These are phyloP conservation scores for Rhyacichthys aspro DNA, from an alignment of 2,797 vertebrate species.

Conservation along the genomic window DNA sequence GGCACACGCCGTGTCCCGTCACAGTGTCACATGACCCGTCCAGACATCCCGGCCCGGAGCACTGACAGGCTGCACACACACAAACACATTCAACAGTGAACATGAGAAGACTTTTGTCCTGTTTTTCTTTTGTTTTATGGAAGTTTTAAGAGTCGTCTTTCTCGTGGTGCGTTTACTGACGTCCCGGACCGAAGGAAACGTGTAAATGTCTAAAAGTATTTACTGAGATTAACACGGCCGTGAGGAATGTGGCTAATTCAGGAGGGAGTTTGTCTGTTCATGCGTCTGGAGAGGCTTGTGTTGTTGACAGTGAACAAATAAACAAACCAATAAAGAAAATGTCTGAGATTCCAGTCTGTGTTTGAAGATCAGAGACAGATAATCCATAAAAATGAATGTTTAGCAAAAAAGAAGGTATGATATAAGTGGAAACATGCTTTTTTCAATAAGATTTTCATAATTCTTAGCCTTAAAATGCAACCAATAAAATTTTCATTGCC, in stretches of 20 bases:
- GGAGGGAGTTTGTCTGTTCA: conserved; percentile 35
- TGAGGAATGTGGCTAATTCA: conserved; percentile 50
- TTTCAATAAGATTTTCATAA: too few relatives aligned
- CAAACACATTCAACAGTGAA: background rate
- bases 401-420: too few relatives aligned
- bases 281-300: conserved; percentile 18
- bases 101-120: background rate
- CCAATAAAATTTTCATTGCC: too few relatives aligned
- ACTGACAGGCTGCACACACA: conserved; percentile 85
- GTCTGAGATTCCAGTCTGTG: conserved; percentile 16
- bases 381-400: too few relatives aligned
- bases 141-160: too few relatives aligned
- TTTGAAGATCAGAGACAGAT: conserved; percentile 11
- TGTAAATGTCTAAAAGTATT: conserved; percentile 13
- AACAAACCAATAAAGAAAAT: conserved; percentile 34
- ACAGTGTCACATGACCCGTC: conserved; percentile 85
- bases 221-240: conserved; percentile 17
- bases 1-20: conserved; percentile 86
- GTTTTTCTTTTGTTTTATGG: background rate
- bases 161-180: conserved; percentile 5
- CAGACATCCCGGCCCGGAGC: conserved; percentile 84
- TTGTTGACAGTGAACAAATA: conserved; percentile 23
- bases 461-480: too few relatives aligned
- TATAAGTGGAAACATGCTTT: too few relatives aligned
- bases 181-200: background rate